Base-by-base conservation (phyloP, 2,113 vertebrate genomes). In the Colossoma macropomum region DNA sequence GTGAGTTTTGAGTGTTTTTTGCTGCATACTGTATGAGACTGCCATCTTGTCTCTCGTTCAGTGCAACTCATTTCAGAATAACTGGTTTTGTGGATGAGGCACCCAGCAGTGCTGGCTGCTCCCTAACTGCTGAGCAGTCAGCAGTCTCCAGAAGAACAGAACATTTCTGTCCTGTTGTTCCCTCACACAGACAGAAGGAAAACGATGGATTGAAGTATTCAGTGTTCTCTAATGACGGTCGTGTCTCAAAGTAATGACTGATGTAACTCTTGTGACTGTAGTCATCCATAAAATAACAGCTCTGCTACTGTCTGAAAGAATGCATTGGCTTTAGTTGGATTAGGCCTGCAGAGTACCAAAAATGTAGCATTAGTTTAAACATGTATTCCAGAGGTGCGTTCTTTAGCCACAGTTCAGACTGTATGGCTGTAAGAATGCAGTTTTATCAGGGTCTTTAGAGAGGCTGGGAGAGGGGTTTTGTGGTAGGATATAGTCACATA, bases 101-200 rank as follows among this genome's bases (percentile, higher is more conserved):
- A 65, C 56, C 75, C 54, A 78, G 75, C 66, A 73, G 56, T 72
- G 80, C 80, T 82, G 48, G 62, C 56, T 34, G 63, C 71, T 74
- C 25, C n/a, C 27, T 71, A 50, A 27, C 54, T 48, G 60, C 71
- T 45, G 54, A 38, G 15, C 72, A 48, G 30, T 63, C 54, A 75
- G 23, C 48, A 59, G 41, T 38, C 63, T 76, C 56, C 52, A 32
- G 41, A 34, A 45, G 28, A 68, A 23, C 23, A 45, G 28, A 68
- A 23, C 23, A 13, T 79, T 59, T 28, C 76, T 50, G 8, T 79
- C 77, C 16, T 69, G 62, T 50, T 28, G 52, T 52, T 50, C 12
- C 23, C 15, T 19, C 59, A 32, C 25, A 16, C 34, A 34, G 45
- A 28, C 3, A 1, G 70, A 23, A 45, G 34, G 7, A 45, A 45